These are phyloP conservation scores for Leiothrix lutea DNA, from an alignment of 2,113 vertebrate genomes.

Conservation along the genomic window DNA sequence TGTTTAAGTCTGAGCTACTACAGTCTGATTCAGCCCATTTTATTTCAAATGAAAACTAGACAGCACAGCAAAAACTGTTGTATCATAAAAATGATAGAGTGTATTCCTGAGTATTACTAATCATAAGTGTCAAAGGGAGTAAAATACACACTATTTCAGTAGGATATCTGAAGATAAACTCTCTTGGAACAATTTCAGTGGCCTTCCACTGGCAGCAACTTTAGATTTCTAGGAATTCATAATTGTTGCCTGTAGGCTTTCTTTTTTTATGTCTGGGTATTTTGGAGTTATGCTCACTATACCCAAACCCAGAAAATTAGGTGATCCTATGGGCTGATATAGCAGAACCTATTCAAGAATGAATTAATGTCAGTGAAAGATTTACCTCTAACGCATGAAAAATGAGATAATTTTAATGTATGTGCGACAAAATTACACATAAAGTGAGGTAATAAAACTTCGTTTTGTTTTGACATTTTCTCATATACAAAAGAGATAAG, in stretches of 20 bases:
- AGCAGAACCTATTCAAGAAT: background rate
- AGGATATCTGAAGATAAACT: background rate
- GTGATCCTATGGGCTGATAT: background rate
- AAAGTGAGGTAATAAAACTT: background rate
- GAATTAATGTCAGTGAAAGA: background rate
- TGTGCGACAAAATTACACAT: background rate
- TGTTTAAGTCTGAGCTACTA: background rate
- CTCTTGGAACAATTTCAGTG: background rate
- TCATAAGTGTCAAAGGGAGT: background rate
- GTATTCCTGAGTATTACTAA: background rate
- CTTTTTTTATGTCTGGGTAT: background rate
- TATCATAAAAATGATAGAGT: background rate
- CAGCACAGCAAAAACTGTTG: background rate
- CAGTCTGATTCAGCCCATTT: background rate
- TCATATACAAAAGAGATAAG: background rate
- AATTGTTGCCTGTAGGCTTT: background rate
- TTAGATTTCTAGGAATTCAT: background rate
- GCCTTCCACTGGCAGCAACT: background rate
- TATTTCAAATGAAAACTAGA: constrained; percentile 14
- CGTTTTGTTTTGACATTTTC: background rate
- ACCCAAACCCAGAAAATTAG: background rate
- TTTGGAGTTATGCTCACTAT: background rate
- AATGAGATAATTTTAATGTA: background rate
- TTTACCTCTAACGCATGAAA: background rate
- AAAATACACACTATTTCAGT: background rate